Conservation (phyloP, 2,888 invertebrate species). For the Drosophila borealis region DNA sequence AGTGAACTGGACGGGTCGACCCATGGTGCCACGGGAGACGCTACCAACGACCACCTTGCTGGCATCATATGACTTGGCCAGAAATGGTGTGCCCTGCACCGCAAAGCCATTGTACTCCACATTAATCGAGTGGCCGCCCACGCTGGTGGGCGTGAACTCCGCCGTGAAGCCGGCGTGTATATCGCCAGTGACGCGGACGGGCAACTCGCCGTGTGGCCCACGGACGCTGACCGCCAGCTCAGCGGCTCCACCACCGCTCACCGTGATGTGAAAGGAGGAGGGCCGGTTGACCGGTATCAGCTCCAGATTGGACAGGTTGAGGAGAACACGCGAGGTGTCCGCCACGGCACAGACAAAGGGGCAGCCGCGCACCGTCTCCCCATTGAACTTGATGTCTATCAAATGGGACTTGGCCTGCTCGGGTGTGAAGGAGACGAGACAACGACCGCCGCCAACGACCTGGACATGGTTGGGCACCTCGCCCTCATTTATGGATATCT, state of each 20-base stretch:
- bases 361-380: constrained; percentile 95
- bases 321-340: constrained; percentile 91
- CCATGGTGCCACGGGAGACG: constrained; percentile 93
- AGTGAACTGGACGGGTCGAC: constrained; percentile 96
- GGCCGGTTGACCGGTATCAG: constrained; percentile 93
- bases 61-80: constrained; percentile 97
- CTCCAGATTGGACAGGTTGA: constrained; percentile 91
- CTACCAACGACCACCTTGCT: constrained; percentile 93
- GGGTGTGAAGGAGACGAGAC: constrained; percentile 97
- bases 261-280: constrained; percentile 92
- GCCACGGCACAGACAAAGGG: constrained; percentile 95
- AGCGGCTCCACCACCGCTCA: constrained; percentile 89
- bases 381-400: constrained; percentile 98
- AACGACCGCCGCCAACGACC: constrained; percentile 97
- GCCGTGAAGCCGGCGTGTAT: constrained; percentile 94
- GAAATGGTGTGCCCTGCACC: constrained; percentile 94
- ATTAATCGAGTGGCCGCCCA: constrained; percentile 96
- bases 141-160: constrained; percentile 95
- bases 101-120: constrained; percentile 96
- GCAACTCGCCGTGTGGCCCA: constrained; percentile 94
- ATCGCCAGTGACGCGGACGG: constrained; percentile 95
- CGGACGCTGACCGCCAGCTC: constrained; percentile 95
- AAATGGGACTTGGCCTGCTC: constrained; percentile 95
- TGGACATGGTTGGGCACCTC: constrained; percentile 99
- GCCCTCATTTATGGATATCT: constrained; percentile 99